phyloP scores from a whole-genome alignment of 2,113 vertebrate genomes.

The Corythornis vintsioides region DNA sequence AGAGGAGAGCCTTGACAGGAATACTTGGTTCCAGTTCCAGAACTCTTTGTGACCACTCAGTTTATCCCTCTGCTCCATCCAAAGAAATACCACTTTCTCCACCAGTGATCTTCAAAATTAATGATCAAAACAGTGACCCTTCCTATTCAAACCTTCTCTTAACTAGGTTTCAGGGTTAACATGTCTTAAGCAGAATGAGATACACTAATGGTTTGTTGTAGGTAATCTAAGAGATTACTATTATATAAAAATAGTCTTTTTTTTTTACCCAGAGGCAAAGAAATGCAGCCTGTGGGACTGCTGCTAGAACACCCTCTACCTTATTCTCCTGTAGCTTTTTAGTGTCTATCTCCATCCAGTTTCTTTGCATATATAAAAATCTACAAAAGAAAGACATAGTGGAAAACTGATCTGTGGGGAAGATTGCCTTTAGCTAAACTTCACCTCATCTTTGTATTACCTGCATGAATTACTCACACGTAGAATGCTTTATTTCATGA shows the following conservation, averaged over 20 bases:
- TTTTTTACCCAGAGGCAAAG: background rate
- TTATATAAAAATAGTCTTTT: background rate
- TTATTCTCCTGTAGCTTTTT: background rate
- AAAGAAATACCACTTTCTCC: background rate
- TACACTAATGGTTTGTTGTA: background rate
- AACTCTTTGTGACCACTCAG: background rate
- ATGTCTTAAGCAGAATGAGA: background rate
- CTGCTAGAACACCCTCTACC: background rate
- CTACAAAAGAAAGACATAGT: background rate
- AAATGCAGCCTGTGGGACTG: background rate
- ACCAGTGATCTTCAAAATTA: background rate
- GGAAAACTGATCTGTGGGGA: background rate
- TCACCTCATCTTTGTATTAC: background rate
- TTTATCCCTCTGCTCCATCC: background rate
- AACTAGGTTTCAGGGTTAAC: background rate
- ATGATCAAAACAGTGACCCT: background rate
- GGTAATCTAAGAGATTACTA: background rate
- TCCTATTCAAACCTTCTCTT: background rate
- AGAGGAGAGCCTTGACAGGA: background rate
- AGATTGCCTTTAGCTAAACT: background rate
- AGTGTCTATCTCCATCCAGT: background rate
- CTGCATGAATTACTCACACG: background rate
- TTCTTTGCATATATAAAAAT: background rate
- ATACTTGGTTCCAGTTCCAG: background rate
- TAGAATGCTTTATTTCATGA: background rate